Conservation (phyloP, 2,888 invertebrate species). For the Linyphia triangularis region DNA sequence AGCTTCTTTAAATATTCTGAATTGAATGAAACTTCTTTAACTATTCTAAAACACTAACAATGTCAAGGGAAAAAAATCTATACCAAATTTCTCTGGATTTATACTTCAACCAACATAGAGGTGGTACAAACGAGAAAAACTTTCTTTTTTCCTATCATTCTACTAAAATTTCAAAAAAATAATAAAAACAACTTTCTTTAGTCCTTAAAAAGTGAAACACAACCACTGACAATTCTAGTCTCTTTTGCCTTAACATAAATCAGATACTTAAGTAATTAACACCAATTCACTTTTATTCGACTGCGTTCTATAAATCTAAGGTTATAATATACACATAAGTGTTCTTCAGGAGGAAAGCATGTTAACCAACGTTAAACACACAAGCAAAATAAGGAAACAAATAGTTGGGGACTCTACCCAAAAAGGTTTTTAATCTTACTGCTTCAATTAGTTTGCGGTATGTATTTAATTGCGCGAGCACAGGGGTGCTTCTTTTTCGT, state of each 20-base stretch:
- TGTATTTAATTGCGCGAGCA: conserved; percentile 72
- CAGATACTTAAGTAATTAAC: conserved; percentile 11
- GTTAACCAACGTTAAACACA: conserved; percentile 20
- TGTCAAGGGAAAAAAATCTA: no score
- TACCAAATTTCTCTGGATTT: no score
- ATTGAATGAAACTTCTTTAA: no score
- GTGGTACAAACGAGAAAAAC: no score
- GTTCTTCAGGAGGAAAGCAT: conserved; percentile 36
- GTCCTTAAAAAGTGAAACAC: background rate
- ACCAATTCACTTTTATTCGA: background rate
- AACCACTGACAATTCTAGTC: background rate
- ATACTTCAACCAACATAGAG: no score
- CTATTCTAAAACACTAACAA: no score
- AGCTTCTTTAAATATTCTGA: no score
- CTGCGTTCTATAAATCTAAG: background rate
- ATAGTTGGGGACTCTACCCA: conserved; percentile 52
- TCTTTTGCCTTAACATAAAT: background rate
- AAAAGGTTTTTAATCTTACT: conserved; percentile 73
- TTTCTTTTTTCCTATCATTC: no score
- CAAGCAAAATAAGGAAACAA: conserved; percentile 58
- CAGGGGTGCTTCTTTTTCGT: conserved; percentile 37
- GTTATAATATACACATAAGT: conserved; percentile 26
- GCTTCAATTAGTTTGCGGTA: conserved; percentile 74
- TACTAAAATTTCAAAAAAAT: no score
- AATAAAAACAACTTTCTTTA: no score